Evolutionary conservation across 2,797 vertebrate genomes (phyloP), one percentile per base, ranked within the genome.

Genomic region (Ispidina picta): DNA sequence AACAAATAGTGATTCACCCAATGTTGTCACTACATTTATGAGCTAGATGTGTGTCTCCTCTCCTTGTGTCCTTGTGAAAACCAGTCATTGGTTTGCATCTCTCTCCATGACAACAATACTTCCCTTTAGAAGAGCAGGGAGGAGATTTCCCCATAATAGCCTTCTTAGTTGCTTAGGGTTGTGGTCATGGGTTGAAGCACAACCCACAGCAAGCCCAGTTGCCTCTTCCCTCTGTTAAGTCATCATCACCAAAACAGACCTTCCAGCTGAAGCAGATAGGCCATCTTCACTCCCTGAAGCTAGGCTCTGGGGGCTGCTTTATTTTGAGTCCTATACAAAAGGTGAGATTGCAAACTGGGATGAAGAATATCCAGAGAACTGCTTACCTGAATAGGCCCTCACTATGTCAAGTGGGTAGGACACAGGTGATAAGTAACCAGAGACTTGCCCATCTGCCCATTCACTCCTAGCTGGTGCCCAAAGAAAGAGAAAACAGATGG

Each of bases 1-100:
- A 70, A 70, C 69, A 91, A 64, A 83, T 64, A 78, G 55, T 71
- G 86, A 90, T 93, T 92, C 89, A 95, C 83, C 37, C 83, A 44
- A 2, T 65, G 75, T 62, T 95, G 89, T 86, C 91, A 69, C 56
- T 84, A 31, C 58, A 65, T 68, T 65, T 54, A 62, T 52, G 64
- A 88, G 33, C 39, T 44, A 33, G 43, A 71, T 37, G 37, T 18
- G 44, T 73, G 77, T 71, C 49, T 92, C 55, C 71, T 18, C 15
- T 86, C 29, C 33, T 59, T 28, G 21, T 77, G 54, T 54, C 77
- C 80, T 83, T 77, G 41, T 37, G 52, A 75, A 92, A 88, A 76
- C 33, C 55, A 76, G 46, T 35, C 52, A 58, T 15, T 78, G 31
- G 29, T 3, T 89, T 43, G 46, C 51, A 56, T 69, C 10, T 72